These are phyloP conservation scores for Andrena haemorrhoa DNA, from an alignment of 2,888 invertebrate genomes.

Conservation along the genomic window DNA sequence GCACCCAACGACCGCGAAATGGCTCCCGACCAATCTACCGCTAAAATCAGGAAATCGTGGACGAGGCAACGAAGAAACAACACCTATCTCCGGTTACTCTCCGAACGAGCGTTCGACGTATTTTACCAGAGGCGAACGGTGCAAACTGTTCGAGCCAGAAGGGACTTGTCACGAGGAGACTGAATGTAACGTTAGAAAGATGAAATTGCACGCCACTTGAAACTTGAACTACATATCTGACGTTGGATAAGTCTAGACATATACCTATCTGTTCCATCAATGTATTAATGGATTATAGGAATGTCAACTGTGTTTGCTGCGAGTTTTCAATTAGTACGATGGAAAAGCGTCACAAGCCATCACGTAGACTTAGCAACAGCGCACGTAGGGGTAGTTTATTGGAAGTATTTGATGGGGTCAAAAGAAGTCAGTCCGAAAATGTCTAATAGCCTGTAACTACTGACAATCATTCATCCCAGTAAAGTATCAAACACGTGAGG, in stretches of 20 bases:
- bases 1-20: slow-evolving; percentile 71
- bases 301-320: too few relatives aligned
- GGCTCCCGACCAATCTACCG: slow-evolving; percentile 71
- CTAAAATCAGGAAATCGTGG: slow-evolving; percentile 70
- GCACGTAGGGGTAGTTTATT: too few relatives aligned
- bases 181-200: slow-evolving; percentile 44
- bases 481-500: background rate
- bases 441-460: too few relatives aligned
- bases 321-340: too few relatives aligned
- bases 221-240: background rate
- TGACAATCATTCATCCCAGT: too few relatives aligned
- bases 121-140: slow-evolving; percentile 26
- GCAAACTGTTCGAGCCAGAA: slow-evolving; percentile 25
- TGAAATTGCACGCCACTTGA: slow-evolving; percentile 43
- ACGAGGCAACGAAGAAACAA: slow-evolving; percentile 57
- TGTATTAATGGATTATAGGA: too few relatives aligned
- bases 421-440: too few relatives aligned
- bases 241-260: background rate
- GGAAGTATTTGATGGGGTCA: too few relatives aligned
- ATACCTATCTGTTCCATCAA: too few relatives aligned
- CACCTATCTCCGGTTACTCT: slow-evolving; percentile 38
- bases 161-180: slow-evolving; percentile 13
- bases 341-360: too few relatives aligned
- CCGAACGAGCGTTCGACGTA: slow-evolving; percentile 34
- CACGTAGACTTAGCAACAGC: too few relatives aligned